Evolutionary conservation across 2,113 vertebrate species (phyloP).

Genomic region (Enhydra lutris): DNA sequence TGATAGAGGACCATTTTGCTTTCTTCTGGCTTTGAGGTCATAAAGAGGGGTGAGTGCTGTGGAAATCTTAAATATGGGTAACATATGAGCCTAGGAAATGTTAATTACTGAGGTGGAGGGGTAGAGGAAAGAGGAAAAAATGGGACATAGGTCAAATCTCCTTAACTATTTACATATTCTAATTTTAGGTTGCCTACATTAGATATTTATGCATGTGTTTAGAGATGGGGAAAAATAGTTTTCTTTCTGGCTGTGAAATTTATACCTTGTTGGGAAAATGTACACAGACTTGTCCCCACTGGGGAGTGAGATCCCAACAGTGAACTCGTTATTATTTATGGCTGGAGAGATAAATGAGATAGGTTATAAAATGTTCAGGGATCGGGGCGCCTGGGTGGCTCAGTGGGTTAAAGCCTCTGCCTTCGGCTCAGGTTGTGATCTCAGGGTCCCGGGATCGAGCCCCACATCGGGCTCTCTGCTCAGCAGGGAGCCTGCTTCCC

Average conservation of each 20-base stretch:
- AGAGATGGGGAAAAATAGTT: neutral
- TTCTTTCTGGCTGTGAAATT: neutral
- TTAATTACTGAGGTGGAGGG: neutral
- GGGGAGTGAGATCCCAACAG: neutral
- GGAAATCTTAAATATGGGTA: neutral
- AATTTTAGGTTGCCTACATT: neutral
- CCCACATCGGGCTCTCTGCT: too few species aligned
- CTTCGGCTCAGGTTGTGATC: too few species aligned
- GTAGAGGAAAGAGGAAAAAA: neutral
- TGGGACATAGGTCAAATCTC: neutral
- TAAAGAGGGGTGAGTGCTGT: neutral
- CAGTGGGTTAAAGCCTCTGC: too few species aligned
- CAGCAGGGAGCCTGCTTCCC: too few species aligned
- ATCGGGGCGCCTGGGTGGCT: too few species aligned
- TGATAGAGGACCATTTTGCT: neutral
- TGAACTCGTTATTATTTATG: neutral
- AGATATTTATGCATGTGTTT: neutral
- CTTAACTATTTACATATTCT: neutral
- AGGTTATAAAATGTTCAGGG: constrained; percentile 39
- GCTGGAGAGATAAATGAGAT: constrained; percentile 28
- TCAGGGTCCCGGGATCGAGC: too few species aligned
- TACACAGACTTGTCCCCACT: neutral
- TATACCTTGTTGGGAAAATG: constrained; percentile 25
- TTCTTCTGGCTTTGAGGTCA: neutral
- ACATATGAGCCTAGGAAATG: neutral